These are phyloP conservation scores for Panthera uncia DNA, from an alignment of 2,113 vertebrate genomes.

Conservation along the genomic window DNA sequence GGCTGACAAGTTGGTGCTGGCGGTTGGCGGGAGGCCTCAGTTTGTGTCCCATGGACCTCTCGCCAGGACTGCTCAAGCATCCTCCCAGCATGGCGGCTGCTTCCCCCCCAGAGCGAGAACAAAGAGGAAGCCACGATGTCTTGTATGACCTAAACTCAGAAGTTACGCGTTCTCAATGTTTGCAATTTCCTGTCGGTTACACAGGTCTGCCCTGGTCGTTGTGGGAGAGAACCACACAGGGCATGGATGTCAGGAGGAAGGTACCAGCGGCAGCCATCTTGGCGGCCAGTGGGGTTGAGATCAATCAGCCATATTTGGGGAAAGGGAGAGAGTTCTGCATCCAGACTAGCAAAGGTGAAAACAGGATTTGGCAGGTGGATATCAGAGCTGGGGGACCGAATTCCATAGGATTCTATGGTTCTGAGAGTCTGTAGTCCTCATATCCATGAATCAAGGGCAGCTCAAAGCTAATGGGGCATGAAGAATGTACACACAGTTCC, in stretches of 20 bases:
- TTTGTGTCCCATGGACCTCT: rapidly evolving
- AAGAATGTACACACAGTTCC: background rate
- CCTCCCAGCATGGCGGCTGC: background rate
- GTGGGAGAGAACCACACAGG: background rate
- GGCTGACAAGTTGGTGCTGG: background rate
- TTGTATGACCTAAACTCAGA: background rate
- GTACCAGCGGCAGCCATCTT: rapidly evolving
- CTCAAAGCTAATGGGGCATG: background rate
- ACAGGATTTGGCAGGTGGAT: background rate
- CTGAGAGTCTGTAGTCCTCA: background rate
- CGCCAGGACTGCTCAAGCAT: background rate
- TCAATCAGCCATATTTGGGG: background rate
- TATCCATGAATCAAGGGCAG: background rate
- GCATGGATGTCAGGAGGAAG: background rate
- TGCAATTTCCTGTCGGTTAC: background rate
- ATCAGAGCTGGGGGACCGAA: background rate
- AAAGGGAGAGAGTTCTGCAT: background rate
- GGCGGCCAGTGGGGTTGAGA: background rate
- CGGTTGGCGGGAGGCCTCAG: background rate
- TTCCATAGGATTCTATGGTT: background rate
- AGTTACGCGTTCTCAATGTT: background rate
- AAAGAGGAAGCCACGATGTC: background rate
- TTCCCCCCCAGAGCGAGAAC: too few species aligned
- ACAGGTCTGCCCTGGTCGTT: rapidly evolving
- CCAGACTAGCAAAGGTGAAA: background rate